Percentiles rank a stretch among this genome's conserved stretches.
These are phyloP conservation scores for Ichneumon xanthorius DNA, from an alignment of 2,888 invertebrate species.

Conservation along the genomic window DNA sequence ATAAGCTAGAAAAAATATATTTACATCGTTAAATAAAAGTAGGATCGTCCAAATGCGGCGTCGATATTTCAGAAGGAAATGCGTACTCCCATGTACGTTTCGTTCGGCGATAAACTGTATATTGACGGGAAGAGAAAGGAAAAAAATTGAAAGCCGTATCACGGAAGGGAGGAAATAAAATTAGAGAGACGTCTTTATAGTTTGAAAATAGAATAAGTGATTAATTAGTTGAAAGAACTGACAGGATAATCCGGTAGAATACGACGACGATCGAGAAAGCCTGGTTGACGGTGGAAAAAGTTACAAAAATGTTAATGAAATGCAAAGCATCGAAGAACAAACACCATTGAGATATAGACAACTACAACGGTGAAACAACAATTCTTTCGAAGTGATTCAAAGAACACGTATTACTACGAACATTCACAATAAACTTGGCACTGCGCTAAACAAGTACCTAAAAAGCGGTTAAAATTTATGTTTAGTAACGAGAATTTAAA, in stretches of 20 bases:
- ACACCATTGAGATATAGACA: constrained; percentile 62
- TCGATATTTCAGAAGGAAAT: constrained; percentile 46
- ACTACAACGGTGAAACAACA: constrained; percentile 61
- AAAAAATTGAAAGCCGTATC: constrained; percentile 8
- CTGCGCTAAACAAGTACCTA: constrained; percentile 64
- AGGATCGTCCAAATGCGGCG: constrained; percentile 39
- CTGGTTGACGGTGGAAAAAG: constrained; percentile 3
- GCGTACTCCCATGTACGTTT: constrained; percentile 49
- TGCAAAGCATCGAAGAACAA: constrained; percentile 60
- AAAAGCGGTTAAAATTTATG: constrained; percentile 45
- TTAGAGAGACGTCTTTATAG: background rate
- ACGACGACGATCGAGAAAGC: constrained; percentile 43
- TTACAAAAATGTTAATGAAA: constrained; percentile 35
- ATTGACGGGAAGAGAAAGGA: background rate
- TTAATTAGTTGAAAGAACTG: constrained; percentile 23
- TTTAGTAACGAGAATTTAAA: constrained; percentile 50
- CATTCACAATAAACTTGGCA: constrained; percentile 60
- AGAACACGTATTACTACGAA: constrained; percentile 65
- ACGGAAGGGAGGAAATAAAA: background rate
- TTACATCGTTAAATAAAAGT: constrained; percentile 12
- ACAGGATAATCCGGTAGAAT: constrained; percentile 46
- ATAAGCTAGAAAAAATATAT: constrained; percentile 44
- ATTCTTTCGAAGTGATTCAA: constrained; percentile 46
- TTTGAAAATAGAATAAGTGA: background rate
- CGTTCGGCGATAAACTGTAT: constrained; percentile 34